Evolutionary conservation across 1,140 invertebrate genomes (phyloP), one percentile per base, ranked within the genome.

Genomic region (Phymastichus coffea): DNA sequence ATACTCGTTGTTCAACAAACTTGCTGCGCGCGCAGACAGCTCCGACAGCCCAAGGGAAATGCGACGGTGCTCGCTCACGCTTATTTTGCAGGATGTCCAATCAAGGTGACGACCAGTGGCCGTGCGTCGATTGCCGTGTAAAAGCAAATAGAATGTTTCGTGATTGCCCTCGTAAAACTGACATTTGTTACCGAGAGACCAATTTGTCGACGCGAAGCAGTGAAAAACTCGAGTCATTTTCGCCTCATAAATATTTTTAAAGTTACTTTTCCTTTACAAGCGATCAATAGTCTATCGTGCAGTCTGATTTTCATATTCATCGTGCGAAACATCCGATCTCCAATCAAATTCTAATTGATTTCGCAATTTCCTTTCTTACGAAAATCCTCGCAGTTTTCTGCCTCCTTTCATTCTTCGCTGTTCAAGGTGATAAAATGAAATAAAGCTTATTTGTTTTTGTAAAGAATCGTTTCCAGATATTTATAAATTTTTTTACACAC

Each of bases 1-100:
- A n/a, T n/a, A n/a, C n/a, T n/a, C n/a, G n/a, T n/a, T n/a, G 23
- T 58, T 52, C 48, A 59, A 52, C 30, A 59, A 59, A 51, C 48
- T 52, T 23, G 37, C 40, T n/a, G n/a, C n/a, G n/a, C n/a, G n/a
- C n/a, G n/a, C n/a, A n/a, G n/a, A n/a, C n/a, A n/a, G n/a, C n/a
- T n/a, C 4, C n/a, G 46, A 58, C 26, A 46, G 52, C 48, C 14
- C 57, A 43, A 58, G 57, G 57, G 57, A 58, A 57, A 58, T 52
- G 25, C 48, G 44, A 57, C 2, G 37, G 28, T 6, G 22, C n/a
- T n/a, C n/a, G n/a, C n/a, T n/a, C n/a, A n/a, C n/a, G n/a, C n/a
- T n/a, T 30, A 9, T 28, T 3, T 7, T 14, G 37, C 25, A 22
- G 38, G 17, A 43, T 10, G 37, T 15, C n/a, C 2, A 25, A 30